Evolutionary conservation across 2,797 vertebrate genomes (phyloP).

Genomic region (Rhinoraja longicauda): DNA sequence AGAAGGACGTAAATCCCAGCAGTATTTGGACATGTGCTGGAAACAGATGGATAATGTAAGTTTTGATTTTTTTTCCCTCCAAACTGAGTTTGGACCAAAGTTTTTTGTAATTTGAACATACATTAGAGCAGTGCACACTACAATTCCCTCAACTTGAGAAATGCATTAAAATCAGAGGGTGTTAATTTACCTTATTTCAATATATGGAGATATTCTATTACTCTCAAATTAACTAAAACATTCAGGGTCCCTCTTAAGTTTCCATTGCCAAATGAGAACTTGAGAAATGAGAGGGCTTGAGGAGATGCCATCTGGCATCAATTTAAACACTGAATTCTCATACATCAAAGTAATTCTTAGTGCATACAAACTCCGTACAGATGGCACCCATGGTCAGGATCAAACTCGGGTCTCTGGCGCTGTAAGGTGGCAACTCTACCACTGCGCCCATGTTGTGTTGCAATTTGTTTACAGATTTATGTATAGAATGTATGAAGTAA

Average conservation of each 20-base stretch:
- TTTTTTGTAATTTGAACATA: not conserved
- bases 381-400: no score
- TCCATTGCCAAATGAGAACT: not conserved
- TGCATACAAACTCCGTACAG: no score
- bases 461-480: no score
- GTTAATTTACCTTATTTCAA: not conserved
- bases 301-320: not conserved
- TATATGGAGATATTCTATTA: not conserved
- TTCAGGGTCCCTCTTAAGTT: not conserved
- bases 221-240: not conserved
- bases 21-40: conserved; percentile 93
- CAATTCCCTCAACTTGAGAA: not conserved
- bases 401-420: no score
- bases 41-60: conserved; percentile 99
- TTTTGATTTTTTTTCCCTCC: conserved; percentile 41
- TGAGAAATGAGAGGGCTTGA: not conserved
- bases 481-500: no score
- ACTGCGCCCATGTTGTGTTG: no score
- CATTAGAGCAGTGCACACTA: not conserved
- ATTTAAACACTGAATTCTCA: no score
- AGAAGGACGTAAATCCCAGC: conserved; percentile 92
- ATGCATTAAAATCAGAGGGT: not conserved
- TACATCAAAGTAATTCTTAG: no score
- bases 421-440: no score
- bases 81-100: not conserved